Evolutionary conservation across 1,140 invertebrate species (phyloP), one percentile per base, ranked within the genome.

Genomic region (Tetramorium simillimum): DNA sequence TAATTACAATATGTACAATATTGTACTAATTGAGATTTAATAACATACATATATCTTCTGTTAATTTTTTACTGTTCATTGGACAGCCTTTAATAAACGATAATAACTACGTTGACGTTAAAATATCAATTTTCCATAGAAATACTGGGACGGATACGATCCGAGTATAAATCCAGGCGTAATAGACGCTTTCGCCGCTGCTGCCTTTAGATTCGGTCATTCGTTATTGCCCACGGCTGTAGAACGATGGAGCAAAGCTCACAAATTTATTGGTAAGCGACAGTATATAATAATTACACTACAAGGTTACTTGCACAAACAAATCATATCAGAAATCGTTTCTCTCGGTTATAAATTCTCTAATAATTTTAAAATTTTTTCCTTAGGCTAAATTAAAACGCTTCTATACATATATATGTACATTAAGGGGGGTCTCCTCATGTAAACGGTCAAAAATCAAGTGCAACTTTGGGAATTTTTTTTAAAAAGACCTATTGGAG

Each of bases 131-230:
- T 58, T 65, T 28, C 10, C 14, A 9, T 86, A 98, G 97, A 97
- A 97, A 28, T 97, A 98, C 93, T 99, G 99, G 97, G 96, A 98
- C 92, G 98, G 98, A 7, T 99, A 99, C 92, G 98, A 99, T 94
- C 90, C 96, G 0, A 97, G 96, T 82, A 97, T 98, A 0, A 98
- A 99, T 96, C 98, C 98, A 0, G 97, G 97, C 87, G 97, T 99
- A 24, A 97, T 98, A 53, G 98, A 98, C 85, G 97, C 97, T 14
- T 99, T 99, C 93, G 97, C 98, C 10, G 96, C 98, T 18, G 98
- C 98, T 53, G 98, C 98, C 14, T 99, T 98, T 94, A 96, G 98
- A 92, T 98, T 99, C 91, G 98, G 98, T 1, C 98, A 99, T 92
- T 98, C 98, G 0, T 94, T 99, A 4, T 93, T 99, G 62, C 98